Evolutionary conservation across 2,113 vertebrate species (phyloP), one percentile per base, ranked within the genome.

Genomic region (Benitochromis conjunctus): DNA sequence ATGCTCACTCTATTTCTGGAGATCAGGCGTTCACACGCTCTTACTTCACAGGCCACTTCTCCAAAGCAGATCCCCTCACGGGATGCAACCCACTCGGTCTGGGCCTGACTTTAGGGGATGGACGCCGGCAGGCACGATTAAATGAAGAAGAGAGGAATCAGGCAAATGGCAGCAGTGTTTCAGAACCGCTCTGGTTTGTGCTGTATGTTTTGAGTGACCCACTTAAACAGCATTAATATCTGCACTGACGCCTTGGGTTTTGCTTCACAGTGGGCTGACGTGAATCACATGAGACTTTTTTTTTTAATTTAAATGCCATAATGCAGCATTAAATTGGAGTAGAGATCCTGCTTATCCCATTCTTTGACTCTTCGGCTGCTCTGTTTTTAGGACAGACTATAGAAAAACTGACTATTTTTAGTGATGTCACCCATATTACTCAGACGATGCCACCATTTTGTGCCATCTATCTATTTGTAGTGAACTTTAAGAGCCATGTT

Each of bases 221-320:
- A 92, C 83, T 92, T 90, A 88, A 81, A 66, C 55, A 5, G 8
- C 43, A 83, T 91, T 88, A 82, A 86, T 86, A 88, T 88, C 83
- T 12, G 19, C 56, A 11, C 43, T 24, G 54, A 41, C 51, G 79
- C 57, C 7, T 80, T 64, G 34, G 29, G 83, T 55, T 80, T 83
- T 69, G 12, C 34, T 51, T 80, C 80, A 48, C 36, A 53, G 54
- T 31, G 4, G 7, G 36, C 62, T 71, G 79, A 88, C 7, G 6
- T 60, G 8, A 86, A 77, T 89, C 81, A 79, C 57, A 43, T 26
- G 36, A 29, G 24, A 55, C 51, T 41, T 66, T n/a, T 62, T 48
- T 36, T 2, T 0, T 0, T 2, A 3, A 64, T 34, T 82, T 86
- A 14, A 31, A 9, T 82, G 56, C 41, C 36, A 53, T 71, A 34